Conservation (phyloP, 2,888 invertebrate species). For the Drosophila nr. fundita region DNA sequence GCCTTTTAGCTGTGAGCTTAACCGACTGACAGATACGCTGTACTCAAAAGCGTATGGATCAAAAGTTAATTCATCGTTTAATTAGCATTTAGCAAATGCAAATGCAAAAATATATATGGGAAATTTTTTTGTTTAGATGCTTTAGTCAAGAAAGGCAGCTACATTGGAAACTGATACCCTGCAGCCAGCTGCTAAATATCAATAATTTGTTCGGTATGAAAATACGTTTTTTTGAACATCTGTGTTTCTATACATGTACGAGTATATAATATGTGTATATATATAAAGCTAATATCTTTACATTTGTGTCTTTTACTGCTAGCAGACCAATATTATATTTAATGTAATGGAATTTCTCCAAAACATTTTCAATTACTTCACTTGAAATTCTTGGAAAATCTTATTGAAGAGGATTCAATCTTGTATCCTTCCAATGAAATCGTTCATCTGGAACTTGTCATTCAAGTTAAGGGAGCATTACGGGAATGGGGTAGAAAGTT, state of each 20-base stretch:
- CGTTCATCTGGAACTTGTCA: background rate
- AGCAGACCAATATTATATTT: background rate
- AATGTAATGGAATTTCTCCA: background rate
- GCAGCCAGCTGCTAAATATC: background rate
- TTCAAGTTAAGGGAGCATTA: background rate
- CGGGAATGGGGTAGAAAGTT: background rate
- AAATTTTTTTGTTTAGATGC: background rate
- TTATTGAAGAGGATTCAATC: background rate
- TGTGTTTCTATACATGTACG: background rate
- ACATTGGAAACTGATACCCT: background rate
- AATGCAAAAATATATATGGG: background rate
- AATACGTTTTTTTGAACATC: background rate
- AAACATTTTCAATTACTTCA: slow-evolving; percentile 2
- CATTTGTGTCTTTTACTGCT: background rate
- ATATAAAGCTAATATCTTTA: background rate
- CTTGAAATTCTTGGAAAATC: slow-evolving; percentile 1
- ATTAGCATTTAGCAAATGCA: background rate
- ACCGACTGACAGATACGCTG: slow-evolving; percentile 13
- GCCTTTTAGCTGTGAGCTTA: background rate
- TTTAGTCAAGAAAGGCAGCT: background rate
- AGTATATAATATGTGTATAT: background rate
- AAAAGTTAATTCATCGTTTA: background rate
- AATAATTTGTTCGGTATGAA: background rate
- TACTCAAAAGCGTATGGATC: background rate
- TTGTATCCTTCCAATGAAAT: background rate